phyloP scores from a whole-genome alignment of 2,113 vertebrate species.

The Pyxicephalus adspersus region DNA sequence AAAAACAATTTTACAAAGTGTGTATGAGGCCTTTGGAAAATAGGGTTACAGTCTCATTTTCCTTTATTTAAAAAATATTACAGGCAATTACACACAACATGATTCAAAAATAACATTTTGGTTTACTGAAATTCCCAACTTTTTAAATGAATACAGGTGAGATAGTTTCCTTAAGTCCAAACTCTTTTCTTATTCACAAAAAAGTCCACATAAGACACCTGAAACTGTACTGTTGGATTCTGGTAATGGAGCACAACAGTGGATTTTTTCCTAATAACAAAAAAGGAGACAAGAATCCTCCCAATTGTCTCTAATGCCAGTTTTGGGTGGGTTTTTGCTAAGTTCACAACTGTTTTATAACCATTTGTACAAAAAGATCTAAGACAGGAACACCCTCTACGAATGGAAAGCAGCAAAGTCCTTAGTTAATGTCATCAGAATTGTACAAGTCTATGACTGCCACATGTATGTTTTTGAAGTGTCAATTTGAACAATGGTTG shows the following conservation, averaged over 20 bases:
- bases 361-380: constrained; percentile 36
- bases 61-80: too few species aligned
- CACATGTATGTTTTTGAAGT: constrained; percentile 81
- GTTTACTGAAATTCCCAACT: too few species aligned
- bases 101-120: too few species aligned
- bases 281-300: neutral
- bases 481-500: constrained; percentile 72
- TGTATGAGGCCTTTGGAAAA: too few species aligned
- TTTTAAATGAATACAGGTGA: neutral
- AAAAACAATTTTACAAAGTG: too few species aligned
- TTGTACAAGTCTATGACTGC: constrained; percentile 62
- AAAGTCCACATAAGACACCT: constrained; percentile 8
- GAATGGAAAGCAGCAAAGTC: constrained; percentile 10
- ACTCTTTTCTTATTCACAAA: constrained; percentile 31
- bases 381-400: constrained; percentile 42
- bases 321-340: constrained; percentile 18
- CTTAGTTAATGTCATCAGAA: constrained; percentile 1
- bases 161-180: neutral
- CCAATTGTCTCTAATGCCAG: neutral
- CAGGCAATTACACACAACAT: too few species aligned
- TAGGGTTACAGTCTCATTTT: too few species aligned
- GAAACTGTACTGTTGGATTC: constrained; percentile 16
- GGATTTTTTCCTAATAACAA: neutral
- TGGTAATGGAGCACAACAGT: constrained; percentile 24
- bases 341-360: constrained; percentile 9